Conservation (phyloP, 2,888 invertebrate species). For the Euphydryas editha region DNA sequence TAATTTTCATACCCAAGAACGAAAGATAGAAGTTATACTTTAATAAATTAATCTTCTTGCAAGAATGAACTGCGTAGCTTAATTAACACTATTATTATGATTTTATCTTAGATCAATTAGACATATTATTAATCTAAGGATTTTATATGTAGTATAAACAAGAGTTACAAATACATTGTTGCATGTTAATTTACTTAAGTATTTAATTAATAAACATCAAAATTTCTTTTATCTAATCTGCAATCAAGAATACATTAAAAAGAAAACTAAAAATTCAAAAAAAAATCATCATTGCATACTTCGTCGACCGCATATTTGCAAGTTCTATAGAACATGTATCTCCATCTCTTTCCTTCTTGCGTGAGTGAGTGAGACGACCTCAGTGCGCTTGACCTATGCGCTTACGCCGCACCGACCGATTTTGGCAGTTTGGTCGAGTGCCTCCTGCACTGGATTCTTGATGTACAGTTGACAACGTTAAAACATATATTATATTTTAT, state of each 20-base stretch:
- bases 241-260: conserved; percentile 37
- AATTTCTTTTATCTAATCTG: conserved; percentile 37
- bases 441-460: conserved; percentile 47
- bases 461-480: conserved; percentile 37
- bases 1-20: too few relatives aligned
- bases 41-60: too few relatives aligned
- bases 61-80: too few relatives aligned
- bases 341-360: conserved; percentile 43
- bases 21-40: too few relatives aligned
- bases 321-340: conserved; percentile 55
- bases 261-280: conserved; percentile 43
- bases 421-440: conserved; percentile 58
- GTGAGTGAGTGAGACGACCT: conserved; percentile 51
- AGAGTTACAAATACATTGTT: too few relatives aligned
- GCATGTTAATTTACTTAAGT: not conserved
- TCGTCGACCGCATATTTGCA: conserved; percentile 64
- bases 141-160: too few relatives aligned
- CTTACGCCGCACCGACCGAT: conserved; percentile 58
- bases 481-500: not conserved
- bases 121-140: too few relatives aligned
- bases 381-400: conserved; percentile 71
- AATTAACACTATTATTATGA: too few relatives aligned
- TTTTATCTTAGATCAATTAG: too few relatives aligned
- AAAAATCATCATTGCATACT: conserved; percentile 56
- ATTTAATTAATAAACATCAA: conserved; percentile 25